Conservation (phyloP, 2,888 invertebrate species). For the Linnaemya vulpina region DNA sequence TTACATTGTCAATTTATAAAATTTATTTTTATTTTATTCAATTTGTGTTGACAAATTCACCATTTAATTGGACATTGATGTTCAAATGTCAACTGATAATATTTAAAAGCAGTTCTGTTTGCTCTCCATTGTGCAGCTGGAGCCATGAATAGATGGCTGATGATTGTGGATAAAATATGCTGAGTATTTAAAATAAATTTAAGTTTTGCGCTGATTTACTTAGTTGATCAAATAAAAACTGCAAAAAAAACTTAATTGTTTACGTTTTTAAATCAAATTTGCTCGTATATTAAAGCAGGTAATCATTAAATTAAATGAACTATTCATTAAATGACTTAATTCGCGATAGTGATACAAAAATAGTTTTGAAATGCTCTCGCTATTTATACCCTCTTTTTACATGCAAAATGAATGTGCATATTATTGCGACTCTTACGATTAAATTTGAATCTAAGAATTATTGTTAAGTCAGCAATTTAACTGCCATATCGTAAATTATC, state of each 20-base stretch:
- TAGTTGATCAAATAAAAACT: not conserved
- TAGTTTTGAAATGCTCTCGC: too few species aligned
- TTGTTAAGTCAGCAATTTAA: too few species aligned
- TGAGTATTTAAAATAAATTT: not conserved
- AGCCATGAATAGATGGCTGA: not conserved
- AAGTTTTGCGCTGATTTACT: not conserved
- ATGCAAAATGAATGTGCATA: too few species aligned
- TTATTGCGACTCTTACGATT: too few species aligned
- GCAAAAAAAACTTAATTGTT: not conserved
- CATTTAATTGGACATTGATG: conserved; percentile 69
- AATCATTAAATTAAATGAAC: too few species aligned
- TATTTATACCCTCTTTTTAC: too few species aligned
- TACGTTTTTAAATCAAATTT: too few species aligned
- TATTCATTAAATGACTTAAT: too few species aligned
- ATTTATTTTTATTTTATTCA: conserved; percentile 62
- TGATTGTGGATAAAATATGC: not conserved
- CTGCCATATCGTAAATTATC: too few species aligned
- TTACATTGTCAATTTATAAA: conserved; percentile 62
- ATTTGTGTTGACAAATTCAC: conserved; percentile 67
- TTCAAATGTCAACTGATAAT: conserved; percentile 64
- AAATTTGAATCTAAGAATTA: too few species aligned
- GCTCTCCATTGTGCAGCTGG: not conserved
- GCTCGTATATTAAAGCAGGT: too few species aligned
- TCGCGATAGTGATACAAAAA: too few species aligned
- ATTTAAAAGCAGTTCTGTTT: conserved; percentile 3